Base-by-base conservation (phyloP, 2,113 vertebrate species). In the Microtus richardsoni region DNA sequence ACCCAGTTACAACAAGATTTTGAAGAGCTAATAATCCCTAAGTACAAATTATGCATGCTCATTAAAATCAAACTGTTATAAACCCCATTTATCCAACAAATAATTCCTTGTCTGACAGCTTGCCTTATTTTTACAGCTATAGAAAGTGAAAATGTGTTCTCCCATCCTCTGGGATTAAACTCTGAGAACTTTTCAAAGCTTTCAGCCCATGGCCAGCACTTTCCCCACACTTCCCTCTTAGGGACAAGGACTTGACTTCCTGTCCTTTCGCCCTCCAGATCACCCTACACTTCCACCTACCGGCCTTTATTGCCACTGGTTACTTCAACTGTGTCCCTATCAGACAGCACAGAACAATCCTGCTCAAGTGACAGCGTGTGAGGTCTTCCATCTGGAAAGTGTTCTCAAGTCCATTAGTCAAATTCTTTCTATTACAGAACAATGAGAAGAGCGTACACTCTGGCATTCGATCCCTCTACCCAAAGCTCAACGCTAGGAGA, bases 21-120 rank as follows among this genome's bases (percentile, higher is more conserved):
- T 96, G 88, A 97, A 94, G 97, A 88, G 90, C 96, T 96, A 98
- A 97, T 97, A 96, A 97, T 95, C 52, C 75, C 94, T 95, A 92
- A 97, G 91, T 95, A 95, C 80, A 96, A 96, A 97, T 94, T 97
- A 96, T 70, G 80, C 89, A 92, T 52, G 84, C 91, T 97, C 96
- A 95, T 97, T 98, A 97, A 96, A 98, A 96, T 84, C 93, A 94
- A 88, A 95, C 92, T 90, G 36, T 90, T 96, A 96, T 82, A 92
- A 94, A 96, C 52, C 78, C 95, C 47, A 93, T 68, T 96, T 93
- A 93, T 84, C 89, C 90, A 95, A 96, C 92, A 95, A 93, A 96
- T 91, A 96, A 88, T 70, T 83, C 47, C 78, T 97, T 85, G 85
- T 89, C 84, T 93, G 89, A 91, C 66, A 79, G 95, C 89, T 80